Evolutionary conservation across 2,888 invertebrate species (phyloP).

Genomic region (Andrena praecox): DNA sequence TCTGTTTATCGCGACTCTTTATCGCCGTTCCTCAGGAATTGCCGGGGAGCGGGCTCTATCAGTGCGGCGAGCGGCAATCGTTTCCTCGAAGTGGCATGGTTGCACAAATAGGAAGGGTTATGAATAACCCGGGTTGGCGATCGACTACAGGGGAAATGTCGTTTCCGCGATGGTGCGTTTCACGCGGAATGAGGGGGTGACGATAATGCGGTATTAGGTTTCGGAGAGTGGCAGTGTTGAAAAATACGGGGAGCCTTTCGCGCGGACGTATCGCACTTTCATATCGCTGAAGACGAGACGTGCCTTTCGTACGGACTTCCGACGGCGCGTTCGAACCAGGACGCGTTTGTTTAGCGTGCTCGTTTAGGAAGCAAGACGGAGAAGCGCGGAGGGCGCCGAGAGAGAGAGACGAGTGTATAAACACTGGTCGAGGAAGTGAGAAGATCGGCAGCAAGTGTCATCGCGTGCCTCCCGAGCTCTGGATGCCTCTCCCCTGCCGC

Average conservation of each 20-base stretch:
- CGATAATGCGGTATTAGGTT: neutral
- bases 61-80: slow-evolving; percentile 12
- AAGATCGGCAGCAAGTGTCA: slow-evolving; percentile 12
- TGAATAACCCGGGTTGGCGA: too few relatives aligned
- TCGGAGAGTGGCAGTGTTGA: neutral
- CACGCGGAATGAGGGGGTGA: neutral
- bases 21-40: slow-evolving; percentile 22
- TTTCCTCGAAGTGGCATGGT: slow-evolving; percentile 12
- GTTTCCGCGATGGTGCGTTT: too few relatives aligned
- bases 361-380: neutral
- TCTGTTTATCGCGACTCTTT: slow-evolving; percentile 31
- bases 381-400: neutral
- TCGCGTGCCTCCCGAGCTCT: slow-evolving; percentile 3
- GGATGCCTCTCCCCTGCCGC: neutral
- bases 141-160: too few relatives aligned
- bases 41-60: slow-evolving; percentile 17
- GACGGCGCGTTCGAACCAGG: neutral
- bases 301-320: slow-evolving; percentile 13
- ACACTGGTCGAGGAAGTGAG: too few relatives aligned
- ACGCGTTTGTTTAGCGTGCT: neutral
- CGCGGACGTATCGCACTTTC: slow-evolving; percentile 14
- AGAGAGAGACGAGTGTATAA: neutral
- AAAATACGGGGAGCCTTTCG: neutral
- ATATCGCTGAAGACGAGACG: slow-evolving; percentile 16
- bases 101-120: neutral